Evolutionary conservation across 2,888 invertebrate species (phyloP).

Genomic region (Cheilosia soror): DNA sequence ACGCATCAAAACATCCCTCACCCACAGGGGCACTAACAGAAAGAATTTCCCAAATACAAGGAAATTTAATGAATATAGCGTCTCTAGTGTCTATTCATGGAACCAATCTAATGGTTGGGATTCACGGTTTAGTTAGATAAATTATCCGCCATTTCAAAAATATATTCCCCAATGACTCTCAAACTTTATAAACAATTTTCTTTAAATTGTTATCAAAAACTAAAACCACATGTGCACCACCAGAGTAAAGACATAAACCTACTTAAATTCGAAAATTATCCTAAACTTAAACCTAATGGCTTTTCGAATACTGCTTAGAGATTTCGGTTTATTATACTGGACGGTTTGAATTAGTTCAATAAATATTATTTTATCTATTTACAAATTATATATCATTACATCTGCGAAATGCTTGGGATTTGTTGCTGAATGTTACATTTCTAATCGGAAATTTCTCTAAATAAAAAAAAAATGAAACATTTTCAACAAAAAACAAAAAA

Average conservation of each 20-base stretch:
- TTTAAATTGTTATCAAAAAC: conserved; percentile 43
- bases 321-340: conserved; percentile 84
- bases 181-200: conserved; percentile 30
- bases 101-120: conserved; percentile 18
- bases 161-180: neutral
- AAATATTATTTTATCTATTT: conserved; percentile 60
- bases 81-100: neutral
- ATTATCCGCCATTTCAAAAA: conserved; percentile 5
- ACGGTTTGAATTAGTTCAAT: conserved; percentile 76
- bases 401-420: conserved; percentile 59
- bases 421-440: conserved; percentile 35
- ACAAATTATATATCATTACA: conserved; percentile 65
- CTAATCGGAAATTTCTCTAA: neutral
- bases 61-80: no score
- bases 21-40: no score
- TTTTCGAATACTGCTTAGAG: conserved; percentile 85
- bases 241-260: conserved; percentile 74
- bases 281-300: conserved; percentile 83
- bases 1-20: no score
- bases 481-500: neutral
- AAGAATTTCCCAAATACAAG: no score
- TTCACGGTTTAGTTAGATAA: neutral
- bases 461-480: conserved; percentile 4
- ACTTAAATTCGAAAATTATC: conserved; percentile 76
- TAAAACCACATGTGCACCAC: conserved; percentile 67